phyloP scores from a whole-genome alignment of 2,797 vertebrate genomes.

The Pampus argenteus region DNA sequence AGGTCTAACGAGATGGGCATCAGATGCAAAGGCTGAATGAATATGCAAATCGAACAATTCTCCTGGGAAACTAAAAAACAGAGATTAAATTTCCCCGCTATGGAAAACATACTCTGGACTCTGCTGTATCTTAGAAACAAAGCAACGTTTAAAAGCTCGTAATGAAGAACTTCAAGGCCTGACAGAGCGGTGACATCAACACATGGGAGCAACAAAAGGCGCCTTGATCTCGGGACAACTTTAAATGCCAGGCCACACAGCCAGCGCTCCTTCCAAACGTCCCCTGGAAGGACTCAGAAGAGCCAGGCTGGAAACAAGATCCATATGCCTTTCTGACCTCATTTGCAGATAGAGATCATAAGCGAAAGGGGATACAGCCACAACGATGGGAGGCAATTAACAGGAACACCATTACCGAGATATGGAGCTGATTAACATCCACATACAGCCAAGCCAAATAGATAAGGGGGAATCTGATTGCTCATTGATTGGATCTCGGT shows the following conservation, averaged over 20 bases:
- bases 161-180: slow-evolving; percentile 21
- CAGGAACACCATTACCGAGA: slow-evolving; percentile 71
- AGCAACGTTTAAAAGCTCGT: slow-evolving; percentile 13
- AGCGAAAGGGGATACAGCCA: slow-evolving; percentile 65
- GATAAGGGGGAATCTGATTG: slow-evolving; percentile 73
- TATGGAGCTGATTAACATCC: slow-evolving; percentile 71
- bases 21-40: slow-evolving; percentile 54
- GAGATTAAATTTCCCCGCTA: slow-evolving; percentile 3
- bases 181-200: slow-evolving; percentile 48
- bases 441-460: slow-evolving; percentile 62
- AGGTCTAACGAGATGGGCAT: slow-evolving; percentile 56
- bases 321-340: slow-evolving; percentile 74
- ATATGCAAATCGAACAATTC: slow-evolving; percentile 64
- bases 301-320: slow-evolving; percentile 62
- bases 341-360: slow-evolving; percentile 77
- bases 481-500: slow-evolving; percentile 64
- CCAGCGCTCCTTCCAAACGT: slow-evolving; percentile 15
- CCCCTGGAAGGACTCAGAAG: slow-evolving; percentile 31
- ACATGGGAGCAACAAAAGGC: slow-evolving; percentile 30
- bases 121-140: not conserved
- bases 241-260: slow-evolving; percentile 40
- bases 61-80: slow-evolving; percentile 43
- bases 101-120: slow-evolving; percentile 9
- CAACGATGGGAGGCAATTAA: slow-evolving; percentile 72
- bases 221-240: slow-evolving; percentile 47